Conservation (phyloP, 2,888 invertebrate species). For the Dolichomitus sp. region DNA sequence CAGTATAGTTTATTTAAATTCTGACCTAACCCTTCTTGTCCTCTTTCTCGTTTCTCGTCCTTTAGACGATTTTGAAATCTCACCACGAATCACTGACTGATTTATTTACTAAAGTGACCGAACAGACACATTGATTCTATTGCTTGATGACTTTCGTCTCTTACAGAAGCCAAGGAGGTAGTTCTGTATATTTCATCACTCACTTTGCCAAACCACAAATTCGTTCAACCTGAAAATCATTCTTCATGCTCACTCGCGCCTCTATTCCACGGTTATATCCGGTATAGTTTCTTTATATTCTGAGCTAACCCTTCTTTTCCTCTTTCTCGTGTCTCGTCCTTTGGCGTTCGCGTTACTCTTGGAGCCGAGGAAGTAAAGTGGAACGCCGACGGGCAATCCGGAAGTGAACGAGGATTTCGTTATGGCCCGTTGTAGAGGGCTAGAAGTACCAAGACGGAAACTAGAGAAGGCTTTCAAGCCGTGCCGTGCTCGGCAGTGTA, state of each 20-base stretch:
- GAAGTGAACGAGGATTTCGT: slow-evolving; percentile 46
- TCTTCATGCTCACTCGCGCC: not conserved
- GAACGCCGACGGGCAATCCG: slow-evolving; percentile 39
- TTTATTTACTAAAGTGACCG: not conserved
- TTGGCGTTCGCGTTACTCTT: slow-evolving; percentile 20
- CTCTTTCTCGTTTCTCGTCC: too few relatives aligned
- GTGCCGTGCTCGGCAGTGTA: slow-evolving; percentile 15
- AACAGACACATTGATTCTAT: not conserved
- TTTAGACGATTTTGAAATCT: not conserved
- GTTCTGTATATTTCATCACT: not conserved
- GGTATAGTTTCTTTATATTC: slow-evolving; percentile 2
- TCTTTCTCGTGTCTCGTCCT: not conserved
- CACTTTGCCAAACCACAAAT: not conserved
- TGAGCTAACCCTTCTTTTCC: not conserved
- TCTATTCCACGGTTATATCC: not conserved
- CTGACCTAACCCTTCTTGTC: too few relatives aligned
- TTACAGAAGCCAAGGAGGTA: not conserved
- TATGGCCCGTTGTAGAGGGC: not conserved
- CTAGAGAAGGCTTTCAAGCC: slow-evolving; percentile 51
- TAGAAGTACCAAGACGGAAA: slow-evolving; percentile 35
- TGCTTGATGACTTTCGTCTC: not conserved
- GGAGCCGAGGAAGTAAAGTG: slow-evolving; percentile 27
- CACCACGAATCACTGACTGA: not conserved
- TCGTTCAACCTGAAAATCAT: slow-evolving; percentile 10
- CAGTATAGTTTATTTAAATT: too few relatives aligned